These are phyloP conservation scores for Pararge aegeria DNA, from an alignment of 1,140 invertebrate species.

Conservation along the genomic window DNA sequence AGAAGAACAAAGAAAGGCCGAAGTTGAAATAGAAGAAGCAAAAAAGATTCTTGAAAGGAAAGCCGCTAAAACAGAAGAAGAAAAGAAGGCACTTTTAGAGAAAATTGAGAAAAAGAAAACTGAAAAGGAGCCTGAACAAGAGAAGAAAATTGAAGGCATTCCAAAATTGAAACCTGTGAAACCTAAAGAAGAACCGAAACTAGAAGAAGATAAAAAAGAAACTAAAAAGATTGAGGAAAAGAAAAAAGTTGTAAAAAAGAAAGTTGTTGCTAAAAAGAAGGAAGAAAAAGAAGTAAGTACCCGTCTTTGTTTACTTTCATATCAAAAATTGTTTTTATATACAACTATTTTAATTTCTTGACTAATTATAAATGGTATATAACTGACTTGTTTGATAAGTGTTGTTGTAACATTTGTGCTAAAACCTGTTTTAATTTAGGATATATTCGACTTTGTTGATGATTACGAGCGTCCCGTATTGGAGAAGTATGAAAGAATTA, in stretches of 20 bases:
- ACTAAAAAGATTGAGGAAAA: slow-evolving; percentile 70
- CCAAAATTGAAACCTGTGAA: slow-evolving; percentile 79
- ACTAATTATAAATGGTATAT: not conserved
- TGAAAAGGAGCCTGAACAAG: slow-evolving; percentile 62
- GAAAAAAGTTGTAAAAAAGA: slow-evolving; percentile 75
- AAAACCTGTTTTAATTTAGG: slow-evolving; percentile 67
- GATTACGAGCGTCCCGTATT: slow-evolving; percentile 82
- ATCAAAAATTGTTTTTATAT: not conserved
- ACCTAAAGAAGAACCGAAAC: slow-evolving; percentile 76
- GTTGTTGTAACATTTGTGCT: slow-evolving; percentile 69
- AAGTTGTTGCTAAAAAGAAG: slow-evolving; percentile 69
- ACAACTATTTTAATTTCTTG: not conserved
- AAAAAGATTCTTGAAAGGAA: slow-evolving; percentile 78
- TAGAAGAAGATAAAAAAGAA: slow-evolving; percentile 67
- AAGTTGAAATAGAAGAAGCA: slow-evolving; percentile 74
- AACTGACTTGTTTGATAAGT: slow-evolving; percentile 42
- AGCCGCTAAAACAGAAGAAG: slow-evolving; percentile 76
- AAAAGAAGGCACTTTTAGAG: slow-evolving; percentile 76
- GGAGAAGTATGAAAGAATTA: slow-evolving; percentile 81
- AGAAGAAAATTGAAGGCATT: slow-evolving; percentile 78
- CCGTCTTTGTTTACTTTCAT: slow-evolving; percentile 2
- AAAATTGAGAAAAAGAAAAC: slow-evolving; percentile 76
- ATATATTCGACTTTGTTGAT: slow-evolving; percentile 77
- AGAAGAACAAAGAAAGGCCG: slow-evolving; percentile 61
- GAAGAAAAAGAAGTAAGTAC: slow-evolving; percentile 72